phyloP scores from a whole-genome alignment of 64 coral and sea anemone genomes.

The Acropora yongei region DNA sequence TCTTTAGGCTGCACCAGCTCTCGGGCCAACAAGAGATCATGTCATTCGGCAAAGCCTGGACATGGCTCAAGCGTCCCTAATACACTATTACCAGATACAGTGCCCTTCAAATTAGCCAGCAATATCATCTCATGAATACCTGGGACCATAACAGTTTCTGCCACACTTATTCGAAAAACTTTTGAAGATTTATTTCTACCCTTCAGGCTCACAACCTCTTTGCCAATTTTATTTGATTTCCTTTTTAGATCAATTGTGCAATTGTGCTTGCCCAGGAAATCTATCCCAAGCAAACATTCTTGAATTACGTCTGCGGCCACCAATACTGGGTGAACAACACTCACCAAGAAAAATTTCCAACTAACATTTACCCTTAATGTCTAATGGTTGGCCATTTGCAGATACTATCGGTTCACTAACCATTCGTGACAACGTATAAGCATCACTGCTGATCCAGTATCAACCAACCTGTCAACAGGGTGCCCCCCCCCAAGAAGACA shows the following conservation, averaged over 20 bases:
- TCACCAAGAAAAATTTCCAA: not conserved
- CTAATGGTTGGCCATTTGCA: slow-evolving; percentile 2
- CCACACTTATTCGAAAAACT: not conserved
- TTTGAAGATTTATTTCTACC: too few relatives aligned
- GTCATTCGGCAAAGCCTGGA: not conserved
- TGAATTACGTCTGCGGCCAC: too few relatives aligned
- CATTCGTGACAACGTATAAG: not conserved
- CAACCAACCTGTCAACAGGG: not conserved
- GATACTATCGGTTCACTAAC: not conserved
- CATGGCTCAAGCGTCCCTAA: not conserved
- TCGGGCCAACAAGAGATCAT: not conserved
- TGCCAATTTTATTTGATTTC: too few relatives aligned
- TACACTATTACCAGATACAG: not conserved
- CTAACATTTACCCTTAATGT: not conserved
- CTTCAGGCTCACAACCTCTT: too few relatives aligned
- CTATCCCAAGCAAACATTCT: not conserved
- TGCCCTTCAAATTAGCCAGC: not conserved
- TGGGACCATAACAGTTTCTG: not conserved
- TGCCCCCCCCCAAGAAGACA: not conserved
- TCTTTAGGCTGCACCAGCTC: not conserved
- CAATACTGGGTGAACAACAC: too few relatives aligned
- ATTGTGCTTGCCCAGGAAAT: not conserved
- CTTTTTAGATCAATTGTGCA: not conserved
- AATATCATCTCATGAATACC: not conserved
- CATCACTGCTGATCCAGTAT: not conserved